Conservation (phyloP, 2,888 invertebrate genomes). For the Lasioglossum figueresi region DNA sequence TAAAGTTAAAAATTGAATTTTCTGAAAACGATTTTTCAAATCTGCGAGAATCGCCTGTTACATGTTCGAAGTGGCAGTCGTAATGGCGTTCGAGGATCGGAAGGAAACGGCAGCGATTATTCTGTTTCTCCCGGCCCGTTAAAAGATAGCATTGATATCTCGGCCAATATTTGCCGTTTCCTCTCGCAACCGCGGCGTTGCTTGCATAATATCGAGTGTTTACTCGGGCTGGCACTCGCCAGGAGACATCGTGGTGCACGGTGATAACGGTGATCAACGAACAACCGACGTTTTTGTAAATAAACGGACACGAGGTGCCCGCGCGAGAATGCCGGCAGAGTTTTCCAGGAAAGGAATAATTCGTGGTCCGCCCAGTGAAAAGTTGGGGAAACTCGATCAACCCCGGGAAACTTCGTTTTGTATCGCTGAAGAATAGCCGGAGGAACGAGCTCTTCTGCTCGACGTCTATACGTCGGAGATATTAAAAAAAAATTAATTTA, state of each 20-base stretch:
- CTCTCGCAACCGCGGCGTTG: background rate
- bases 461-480: background rate
- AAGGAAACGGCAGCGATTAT: background rate
- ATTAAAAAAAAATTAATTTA: background rate
- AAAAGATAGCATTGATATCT: slow-evolving; percentile 28
- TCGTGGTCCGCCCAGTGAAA: background rate
- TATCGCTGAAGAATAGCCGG: background rate
- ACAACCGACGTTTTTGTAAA: slow-evolving; percentile 13
- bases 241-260: background rate
- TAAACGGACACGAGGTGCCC: background rate
- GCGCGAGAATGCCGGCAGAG: background rate
- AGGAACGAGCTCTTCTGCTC: background rate
- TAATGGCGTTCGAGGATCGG: background rate
- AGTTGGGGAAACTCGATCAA: background rate
- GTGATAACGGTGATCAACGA: slow-evolving; percentile 4
- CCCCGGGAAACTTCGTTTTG: background rate
- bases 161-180: background rate
- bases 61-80: background rate
- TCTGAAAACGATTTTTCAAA: background rate
- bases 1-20: background rate
- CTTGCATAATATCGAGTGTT: slow-evolving; percentile 11
- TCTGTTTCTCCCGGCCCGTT: background rate
- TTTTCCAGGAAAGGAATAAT: background rate
- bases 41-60: background rate
- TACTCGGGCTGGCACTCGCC: background rate